Evolutionary conservation across 2,113 vertebrate species (phyloP).

Genomic region (Garra rufa): DNA sequence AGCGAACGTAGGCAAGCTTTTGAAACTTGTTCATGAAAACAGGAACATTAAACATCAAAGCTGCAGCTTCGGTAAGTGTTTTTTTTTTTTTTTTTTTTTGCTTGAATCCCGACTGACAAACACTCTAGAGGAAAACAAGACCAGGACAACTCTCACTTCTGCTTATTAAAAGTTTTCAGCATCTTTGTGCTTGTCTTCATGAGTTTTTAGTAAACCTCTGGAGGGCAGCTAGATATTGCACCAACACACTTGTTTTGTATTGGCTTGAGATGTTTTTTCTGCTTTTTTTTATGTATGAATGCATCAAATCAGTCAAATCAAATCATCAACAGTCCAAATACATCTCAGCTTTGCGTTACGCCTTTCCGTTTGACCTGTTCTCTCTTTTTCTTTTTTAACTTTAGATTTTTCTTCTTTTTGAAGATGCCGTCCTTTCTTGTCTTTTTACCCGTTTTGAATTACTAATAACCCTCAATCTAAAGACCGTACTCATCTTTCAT

Average conservation of each 20-base stretch:
- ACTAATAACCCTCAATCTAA: background rate
- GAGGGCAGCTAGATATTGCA: background rate
- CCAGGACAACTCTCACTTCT: background rate
- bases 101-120: background rate
- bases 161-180: background rate
- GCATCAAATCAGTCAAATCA: background rate
- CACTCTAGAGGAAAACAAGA: background rate
- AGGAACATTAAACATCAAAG: constrained; percentile 9
- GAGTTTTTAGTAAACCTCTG: background rate
- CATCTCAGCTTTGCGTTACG: background rate
- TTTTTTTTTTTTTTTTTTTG: background rate
- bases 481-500: background rate
- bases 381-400: background rate
- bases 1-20: constrained; percentile 19
- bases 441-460: constrained; percentile 1
- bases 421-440: background rate
- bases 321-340: background rate
- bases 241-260: background rate
- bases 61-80: background rate
- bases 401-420: background rate
- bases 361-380: constrained; percentile 15
- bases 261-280: background rate
- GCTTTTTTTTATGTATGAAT: background rate
- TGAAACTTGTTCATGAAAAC: constrained; percentile 23
- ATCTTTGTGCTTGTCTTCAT: too few species aligned